These are phyloP conservation scores for Dicranocentrus wangi DNA, from an alignment of 2,888 invertebrate genomes.

Conservation along the genomic window DNA sequence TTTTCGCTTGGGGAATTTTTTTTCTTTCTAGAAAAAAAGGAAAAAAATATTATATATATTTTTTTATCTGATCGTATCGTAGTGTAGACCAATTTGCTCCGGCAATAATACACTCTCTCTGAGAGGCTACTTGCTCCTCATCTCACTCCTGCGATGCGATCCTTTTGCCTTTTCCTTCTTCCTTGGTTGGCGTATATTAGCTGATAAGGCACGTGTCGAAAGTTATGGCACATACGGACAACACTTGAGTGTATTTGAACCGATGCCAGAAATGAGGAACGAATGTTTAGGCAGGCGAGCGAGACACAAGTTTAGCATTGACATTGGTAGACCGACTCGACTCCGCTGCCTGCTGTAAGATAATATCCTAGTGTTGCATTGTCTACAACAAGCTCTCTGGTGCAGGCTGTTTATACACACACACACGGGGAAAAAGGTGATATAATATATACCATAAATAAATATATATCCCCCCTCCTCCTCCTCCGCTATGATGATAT, in stretches of 20 bases:
- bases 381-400: background rate
- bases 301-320: slow-evolving; percentile 44
- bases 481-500: background rate
- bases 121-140: too few species aligned
- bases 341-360: too few species aligned
- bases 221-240: slow-evolving; percentile 50
- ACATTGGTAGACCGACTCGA: slow-evolving; percentile 19
- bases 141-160: too few species aligned
- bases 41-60: slow-evolving; percentile 23
- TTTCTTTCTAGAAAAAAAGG: slow-evolving; percentile 15
- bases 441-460: too few species aligned
- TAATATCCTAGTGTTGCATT: slow-evolving; percentile 26
- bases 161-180: slow-evolving; percentile 1
- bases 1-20: slow-evolving; percentile 43
- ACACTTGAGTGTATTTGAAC: slow-evolving; percentile 44
- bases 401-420: background rate
- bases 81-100: slow-evolving; percentile 36
- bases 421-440: background rate
- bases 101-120: too few species aligned
- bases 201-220: slow-evolving; percentile 52
- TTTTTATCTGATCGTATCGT: slow-evolving; percentile 32
- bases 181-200: background rate
- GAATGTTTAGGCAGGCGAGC: slow-evolving; percentile 18
- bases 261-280: slow-evolving; percentile 38
- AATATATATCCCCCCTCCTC: too few species aligned